These are phyloP conservation scores for Poeciliopsis infans DNA, from an alignment of 2,797 vertebrate species.

Conservation along the genomic window DNA sequence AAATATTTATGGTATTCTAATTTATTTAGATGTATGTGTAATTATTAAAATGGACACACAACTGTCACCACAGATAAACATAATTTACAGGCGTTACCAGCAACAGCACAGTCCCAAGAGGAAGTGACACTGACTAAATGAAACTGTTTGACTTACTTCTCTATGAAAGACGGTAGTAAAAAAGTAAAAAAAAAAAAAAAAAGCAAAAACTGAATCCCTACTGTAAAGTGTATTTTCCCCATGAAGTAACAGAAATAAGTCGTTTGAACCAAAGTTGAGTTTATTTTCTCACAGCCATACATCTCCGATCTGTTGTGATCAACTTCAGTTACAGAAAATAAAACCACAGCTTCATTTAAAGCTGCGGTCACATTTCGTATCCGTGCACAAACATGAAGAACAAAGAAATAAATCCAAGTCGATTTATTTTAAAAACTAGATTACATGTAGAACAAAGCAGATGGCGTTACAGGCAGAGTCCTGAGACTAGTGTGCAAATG, in stretches of 20 bases:
- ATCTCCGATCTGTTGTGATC: background rate
- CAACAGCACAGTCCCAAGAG: background rate
- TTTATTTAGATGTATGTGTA: background rate
- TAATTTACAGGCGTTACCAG: background rate
- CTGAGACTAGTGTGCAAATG: conserved; percentile 61
- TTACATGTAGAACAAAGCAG: conserved; percentile 38
- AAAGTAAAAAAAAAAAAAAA: too few relatives aligned
- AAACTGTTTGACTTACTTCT: background rate
- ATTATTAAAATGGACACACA: background rate
- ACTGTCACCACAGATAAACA: background rate
- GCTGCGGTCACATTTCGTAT: conserved; percentile 9
- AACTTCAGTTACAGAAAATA: conserved; percentile 19
- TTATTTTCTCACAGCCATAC: conserved; percentile 25
- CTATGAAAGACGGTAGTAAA: too few relatives aligned
- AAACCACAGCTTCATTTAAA: conserved; percentile 30
- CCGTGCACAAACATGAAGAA: background rate
- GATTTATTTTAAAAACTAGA: conserved; percentile 48
- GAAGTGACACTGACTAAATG: background rate
- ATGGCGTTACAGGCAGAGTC: conserved; percentile 52
- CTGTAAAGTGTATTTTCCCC: background rate
- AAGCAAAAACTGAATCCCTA: background rate
- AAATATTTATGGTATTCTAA: background rate
- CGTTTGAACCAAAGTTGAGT: background rate
- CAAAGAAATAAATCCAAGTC: conserved; percentile 21
- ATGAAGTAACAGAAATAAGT: background rate